Evolutionary conservation across 1,140 invertebrate species (phyloP).

Genomic region (Pseudomyrmex gracilis): DNA sequence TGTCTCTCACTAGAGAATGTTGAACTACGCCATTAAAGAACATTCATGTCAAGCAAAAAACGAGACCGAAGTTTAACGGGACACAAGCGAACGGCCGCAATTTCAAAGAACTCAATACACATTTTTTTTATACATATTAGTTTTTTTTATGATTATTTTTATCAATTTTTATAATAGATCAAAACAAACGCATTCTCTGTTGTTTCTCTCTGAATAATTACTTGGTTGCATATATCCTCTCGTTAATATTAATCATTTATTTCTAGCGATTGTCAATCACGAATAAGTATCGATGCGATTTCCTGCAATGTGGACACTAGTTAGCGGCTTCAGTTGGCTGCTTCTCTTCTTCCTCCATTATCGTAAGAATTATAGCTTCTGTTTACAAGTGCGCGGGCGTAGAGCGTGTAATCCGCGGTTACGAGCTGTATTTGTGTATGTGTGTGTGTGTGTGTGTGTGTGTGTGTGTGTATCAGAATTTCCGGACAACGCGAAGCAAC

Average conservation of each 20-base stretch:
- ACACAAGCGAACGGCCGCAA: constrained; percentile 10
- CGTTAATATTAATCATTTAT: neutral
- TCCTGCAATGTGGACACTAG: neutral
- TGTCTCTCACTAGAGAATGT: neutral
- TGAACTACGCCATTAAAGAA: constrained; percentile 27
- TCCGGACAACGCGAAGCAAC: constrained; percentile 74
- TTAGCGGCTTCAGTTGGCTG: constrained; percentile 58
- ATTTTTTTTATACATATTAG: neutral
- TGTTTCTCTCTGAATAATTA: neutral
- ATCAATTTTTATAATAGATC: neutral
- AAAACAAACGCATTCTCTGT: neutral
- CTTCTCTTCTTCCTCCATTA: constrained; percentile 39
- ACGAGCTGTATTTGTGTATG: neutral
- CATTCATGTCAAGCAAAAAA: constrained; percentile 6
- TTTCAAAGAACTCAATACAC: neutral
- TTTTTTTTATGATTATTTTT: neutral
- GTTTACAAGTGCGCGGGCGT: constrained; percentile 41
- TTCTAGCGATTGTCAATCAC: neutral
- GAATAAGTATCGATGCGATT: neutral
- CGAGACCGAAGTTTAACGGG: constrained; percentile 24
- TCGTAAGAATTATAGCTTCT: constrained; percentile 63
- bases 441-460: constrained; percentile 17
- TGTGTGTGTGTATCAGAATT: constrained; percentile 32
- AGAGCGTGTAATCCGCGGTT: constrained; percentile 29
- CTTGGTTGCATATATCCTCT: neutral